Base-by-base conservation (phyloP, 1,140 invertebrate genomes). In the Leptinotarsa texana region DNA sequence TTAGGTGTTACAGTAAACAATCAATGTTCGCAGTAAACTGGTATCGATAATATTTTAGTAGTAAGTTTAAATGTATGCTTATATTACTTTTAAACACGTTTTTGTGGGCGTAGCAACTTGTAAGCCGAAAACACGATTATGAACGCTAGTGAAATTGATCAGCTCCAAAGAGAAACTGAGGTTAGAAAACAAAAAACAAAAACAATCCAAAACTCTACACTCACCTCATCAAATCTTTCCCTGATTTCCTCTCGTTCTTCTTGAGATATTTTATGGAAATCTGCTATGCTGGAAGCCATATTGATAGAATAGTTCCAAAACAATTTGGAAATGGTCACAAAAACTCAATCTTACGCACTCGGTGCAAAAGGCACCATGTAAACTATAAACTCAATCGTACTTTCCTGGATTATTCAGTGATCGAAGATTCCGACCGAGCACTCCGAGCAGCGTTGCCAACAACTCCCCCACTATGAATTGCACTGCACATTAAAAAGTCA, bases 171-270 rank as follows among this genome's bases (percentile, higher is more conserved):
- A 65, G 27, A 70, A 70, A 22, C 47, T 70, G 21, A 70, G 69
- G 69, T 70, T 70, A 70, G 47, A 70, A 21, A 18, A 18, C 18
- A 15, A 49, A 51, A 70, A 70, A 51, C 42, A 22, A 70, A 70
- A 57, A 61, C 69, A 47, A 47, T 63, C 69, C 67, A 69, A 22
- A 18, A 18, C 48, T 57, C 21, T 22, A 57, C 17, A 83, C 84
- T 82, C 80, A 84, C 83, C 47, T 78, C 69, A 63, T 66, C 81
- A 69, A 86, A 85, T 72, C 83, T 82, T 80, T 86, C 85, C 71
- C 79, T 81, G 13, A 86, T 79, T 81, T 86, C 85, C 49, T 81
- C 80, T 27, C 80, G 78, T 77, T 86, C 85, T 69, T 85, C 84
- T 74, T 80, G 78, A 27, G 82, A 82, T 71, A 84, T 69, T 78